Conservation (phyloP, 2,797 vertebrate genomes). For the Myiothlypis chrysogaster region DNA sequence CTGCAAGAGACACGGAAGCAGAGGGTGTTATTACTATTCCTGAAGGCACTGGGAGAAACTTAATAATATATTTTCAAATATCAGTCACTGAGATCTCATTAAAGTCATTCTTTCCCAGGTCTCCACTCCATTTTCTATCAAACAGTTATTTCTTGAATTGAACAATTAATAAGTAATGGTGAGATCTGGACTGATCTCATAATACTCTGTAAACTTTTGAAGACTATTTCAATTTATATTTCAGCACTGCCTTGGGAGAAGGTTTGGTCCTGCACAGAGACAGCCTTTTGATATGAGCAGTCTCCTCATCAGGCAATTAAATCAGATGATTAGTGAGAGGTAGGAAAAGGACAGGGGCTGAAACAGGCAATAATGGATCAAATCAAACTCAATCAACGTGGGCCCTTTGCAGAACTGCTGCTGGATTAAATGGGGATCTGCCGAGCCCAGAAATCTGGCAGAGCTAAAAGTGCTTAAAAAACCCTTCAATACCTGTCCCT, state of each 20-base stretch:
- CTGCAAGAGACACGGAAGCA: neutral
- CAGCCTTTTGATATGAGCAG: neutral
- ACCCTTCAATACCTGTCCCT: neutral
- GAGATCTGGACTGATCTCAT: neutral
- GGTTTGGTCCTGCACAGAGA: neutral
- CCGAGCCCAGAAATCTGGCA: neutral
- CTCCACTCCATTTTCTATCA: constrained; percentile 23
- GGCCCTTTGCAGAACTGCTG: neutral
- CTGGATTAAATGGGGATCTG: neutral
- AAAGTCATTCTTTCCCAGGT: neutral
- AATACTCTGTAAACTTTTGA: constrained; percentile 31
- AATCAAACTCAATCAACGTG: neutral
- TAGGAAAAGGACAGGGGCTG: neutral
- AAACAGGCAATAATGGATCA: neutral
- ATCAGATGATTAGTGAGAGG: neutral
- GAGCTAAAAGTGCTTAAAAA: neutral
- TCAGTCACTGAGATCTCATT: constrained; percentile 9
- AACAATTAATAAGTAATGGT: constrained; percentile 59
- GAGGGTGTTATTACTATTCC: neutral
- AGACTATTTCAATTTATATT: constrained; percentile 31
- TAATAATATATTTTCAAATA: constrained; percentile 17
- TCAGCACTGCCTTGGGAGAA: neutral
- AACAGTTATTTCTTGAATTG: constrained; percentile 24
- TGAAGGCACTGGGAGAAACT: neutral
- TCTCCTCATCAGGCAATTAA: constrained; percentile 26